These are phyloP conservation scores for Shargacucullia verbasci DNA, from an alignment of 2,888 invertebrate species.

Conservation along the genomic window DNA sequence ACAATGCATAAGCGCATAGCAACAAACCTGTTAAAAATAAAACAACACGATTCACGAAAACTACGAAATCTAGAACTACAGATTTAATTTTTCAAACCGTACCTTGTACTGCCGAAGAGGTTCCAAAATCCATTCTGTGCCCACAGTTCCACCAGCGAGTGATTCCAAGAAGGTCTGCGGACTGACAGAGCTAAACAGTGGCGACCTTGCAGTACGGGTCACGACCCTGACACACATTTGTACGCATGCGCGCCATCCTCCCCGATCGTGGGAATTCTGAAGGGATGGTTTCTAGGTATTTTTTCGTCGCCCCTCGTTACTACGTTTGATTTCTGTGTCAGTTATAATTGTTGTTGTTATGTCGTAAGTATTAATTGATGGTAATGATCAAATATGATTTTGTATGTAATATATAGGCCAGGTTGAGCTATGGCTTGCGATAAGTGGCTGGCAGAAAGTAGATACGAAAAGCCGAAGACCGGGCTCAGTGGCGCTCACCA, in stretches of 20 bases:
- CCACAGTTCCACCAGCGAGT: constrained; percentile 35
- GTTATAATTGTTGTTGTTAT: constrained; percentile 16
- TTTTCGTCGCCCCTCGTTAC: constrained; percentile 7
- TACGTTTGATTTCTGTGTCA: constrained; percentile 22
- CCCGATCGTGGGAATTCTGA: not conserved
- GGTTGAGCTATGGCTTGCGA: no score
- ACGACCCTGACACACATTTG: constrained; percentile 81
- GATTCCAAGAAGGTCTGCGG: constrained; percentile 41
- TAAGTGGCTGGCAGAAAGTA: no score
- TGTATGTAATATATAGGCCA: no score
- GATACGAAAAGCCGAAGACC: no score
- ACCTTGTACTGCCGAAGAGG: constrained; percentile 72
- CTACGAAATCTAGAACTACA: no score
- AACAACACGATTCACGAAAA: constrained; percentile 2
- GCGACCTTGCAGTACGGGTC: constrained; percentile 82
- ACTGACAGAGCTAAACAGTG: constrained; percentile 77
- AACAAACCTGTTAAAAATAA: constrained; percentile 35
- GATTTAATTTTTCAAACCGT: constrained; percentile 10
- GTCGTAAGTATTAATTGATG: no score
- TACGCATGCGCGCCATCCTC: constrained; percentile 74
- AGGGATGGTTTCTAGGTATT: constrained; percentile 12
- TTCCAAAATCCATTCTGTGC: constrained; percentile 71
- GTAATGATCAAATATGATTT: no score
- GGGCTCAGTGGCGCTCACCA: no score
- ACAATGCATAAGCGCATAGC: constrained; percentile 26